These are phyloP conservation scores for Pseudomugil tenellus DNA, from an alignment of 2,797 vertebrate genomes.

Conservation along the genomic window DNA sequence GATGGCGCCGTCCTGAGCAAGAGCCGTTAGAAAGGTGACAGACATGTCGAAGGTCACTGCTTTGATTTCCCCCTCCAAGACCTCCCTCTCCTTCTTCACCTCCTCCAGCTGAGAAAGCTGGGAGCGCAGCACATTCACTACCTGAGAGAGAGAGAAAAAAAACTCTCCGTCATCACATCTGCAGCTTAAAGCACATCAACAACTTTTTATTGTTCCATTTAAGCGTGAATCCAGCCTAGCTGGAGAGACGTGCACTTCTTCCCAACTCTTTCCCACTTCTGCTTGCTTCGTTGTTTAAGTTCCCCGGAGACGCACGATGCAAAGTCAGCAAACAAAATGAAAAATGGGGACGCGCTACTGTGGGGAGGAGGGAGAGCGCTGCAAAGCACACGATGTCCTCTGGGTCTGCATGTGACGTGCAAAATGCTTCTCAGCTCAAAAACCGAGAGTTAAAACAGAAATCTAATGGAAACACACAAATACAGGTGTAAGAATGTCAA, in stretches of 20 bases:
- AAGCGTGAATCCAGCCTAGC: constrained; percentile 16
- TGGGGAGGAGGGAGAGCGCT: constrained; percentile 37
- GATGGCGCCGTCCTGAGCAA: constrained; percentile 92
- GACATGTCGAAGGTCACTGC: constrained; percentile 95
- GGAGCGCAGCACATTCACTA: constrained; percentile 90
- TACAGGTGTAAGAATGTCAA: background rate
- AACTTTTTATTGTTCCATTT: constrained; percentile 6
- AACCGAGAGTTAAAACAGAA: constrained; percentile 20
- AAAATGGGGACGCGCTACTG: constrained; percentile 63
- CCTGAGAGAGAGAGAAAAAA: constrained; percentile 74
- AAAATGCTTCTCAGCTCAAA: constrained; percentile 4
- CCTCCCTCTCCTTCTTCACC: constrained; percentile 92
- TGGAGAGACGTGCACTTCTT: constrained; percentile 35
- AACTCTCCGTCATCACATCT: background rate
- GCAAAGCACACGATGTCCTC: constrained; percentile 54
- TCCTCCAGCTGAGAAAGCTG: constrained; percentile 89
- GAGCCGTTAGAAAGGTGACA: constrained; percentile 89
- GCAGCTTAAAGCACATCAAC: background rate
- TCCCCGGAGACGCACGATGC: constrained; percentile 61
- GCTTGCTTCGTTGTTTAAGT: constrained; percentile 67
- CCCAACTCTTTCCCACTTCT: constrained; percentile 45
- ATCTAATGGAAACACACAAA: constrained; percentile 1
- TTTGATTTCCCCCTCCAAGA: constrained; percentile 92
- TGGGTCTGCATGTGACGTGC: constrained; percentile 32
- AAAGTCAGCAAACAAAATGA: constrained; percentile 68